Base-by-base conservation (phyloP, 1,140 invertebrate genomes). In the Caenorhabditis tropicalis region DNA sequence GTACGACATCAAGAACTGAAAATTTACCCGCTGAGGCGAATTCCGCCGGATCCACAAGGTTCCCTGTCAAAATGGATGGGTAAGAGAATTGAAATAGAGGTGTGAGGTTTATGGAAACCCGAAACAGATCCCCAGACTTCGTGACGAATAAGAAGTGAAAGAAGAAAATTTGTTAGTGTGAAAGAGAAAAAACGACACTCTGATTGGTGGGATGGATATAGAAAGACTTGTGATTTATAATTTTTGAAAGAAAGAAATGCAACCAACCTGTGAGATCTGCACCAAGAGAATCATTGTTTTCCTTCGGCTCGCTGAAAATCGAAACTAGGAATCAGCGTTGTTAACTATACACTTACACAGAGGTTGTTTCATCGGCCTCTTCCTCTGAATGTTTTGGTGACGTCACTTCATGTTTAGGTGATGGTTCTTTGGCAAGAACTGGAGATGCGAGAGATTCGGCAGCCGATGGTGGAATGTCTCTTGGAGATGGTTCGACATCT, bases 41-140 rank as follows among this genome's bases (percentile, higher is more conserved):
- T 93, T 99, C 97, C 91, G 96, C 96, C 89, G 96, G 97, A 94
- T 98, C 96, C 85, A 98, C 96, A 95, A 95, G 96, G 91, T 95
- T 95, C 90, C 97, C 96, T 97, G 92, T 84, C 83, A 88, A 74
- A 79, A 82, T 27, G 82, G 51, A n/a, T 36, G 19, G 65, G 29
- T 65, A 74, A 74, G 6, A 51, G n/a, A 43, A 43, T 43, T 43
- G 12, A 43, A 43, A 27, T 27, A 56, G 10, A 12, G 15, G 27
- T 10, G 24, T 0, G 27, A 56, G 0, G 48, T 5, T 56, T 9
- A 10, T 21, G 53, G 24, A 12, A 9, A 9, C 21, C 21, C 16
- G 43, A 74, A 39, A 39, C 21, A 74, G 43, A 12, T 43, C 15
- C 36, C 65, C 36, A 31, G 36, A 36, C 7, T 74, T 43, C 24